Evolutionary conservation across 2,888 invertebrate species (phyloP), one percentile per base, ranked within the genome.

Genomic region (Odontothrips loti): DNA sequence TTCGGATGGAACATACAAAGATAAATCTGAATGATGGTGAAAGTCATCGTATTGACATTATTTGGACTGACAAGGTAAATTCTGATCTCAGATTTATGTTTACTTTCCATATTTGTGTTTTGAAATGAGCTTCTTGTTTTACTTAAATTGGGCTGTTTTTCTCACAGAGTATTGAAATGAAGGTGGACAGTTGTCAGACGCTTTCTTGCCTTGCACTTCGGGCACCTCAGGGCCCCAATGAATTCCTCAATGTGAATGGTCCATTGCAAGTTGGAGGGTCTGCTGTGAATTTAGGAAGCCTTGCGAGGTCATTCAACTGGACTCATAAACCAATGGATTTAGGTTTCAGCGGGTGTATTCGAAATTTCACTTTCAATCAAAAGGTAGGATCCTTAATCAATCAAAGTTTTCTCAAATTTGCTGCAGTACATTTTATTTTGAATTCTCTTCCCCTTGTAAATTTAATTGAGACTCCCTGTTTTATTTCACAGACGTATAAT

Each of bases 271-370:
- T 99, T 43, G 95, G 95, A 47, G 95, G 95, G 9, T 90, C 93
- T 0, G 90, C 92, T 75, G 89, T 92, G 80, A 91, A 93, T 85
- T 88, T 95, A 80, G 87, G 89, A n/a, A 87, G 89, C 43, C 86
- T 95, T 47, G 91, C 91, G 0, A 86, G 89, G 0, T 88, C 90
- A 48, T 91, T 92, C 82, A 91, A 92, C 81, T 96, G 96, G 95
- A 88, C 90, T 43, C 89, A 92, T 85, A 88, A 90, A 10, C 95
- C 95, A 1, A 92, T 92, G 20, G 90, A 90, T 80, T 89, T 90
- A 83, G 93, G 93, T 82, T 97, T 96, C 87, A 90, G 91, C 79
- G 99, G 99, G 8, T 99, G 98, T 87, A 92, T 99, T 84, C 92
- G 94, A 84, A 97, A 98, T 87, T 91, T 99, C 83, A 94, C 96